Evolutionary conservation across 2,888 invertebrate genomes (phyloP).

Genomic region (Sminthurides aquaticus): DNA sequence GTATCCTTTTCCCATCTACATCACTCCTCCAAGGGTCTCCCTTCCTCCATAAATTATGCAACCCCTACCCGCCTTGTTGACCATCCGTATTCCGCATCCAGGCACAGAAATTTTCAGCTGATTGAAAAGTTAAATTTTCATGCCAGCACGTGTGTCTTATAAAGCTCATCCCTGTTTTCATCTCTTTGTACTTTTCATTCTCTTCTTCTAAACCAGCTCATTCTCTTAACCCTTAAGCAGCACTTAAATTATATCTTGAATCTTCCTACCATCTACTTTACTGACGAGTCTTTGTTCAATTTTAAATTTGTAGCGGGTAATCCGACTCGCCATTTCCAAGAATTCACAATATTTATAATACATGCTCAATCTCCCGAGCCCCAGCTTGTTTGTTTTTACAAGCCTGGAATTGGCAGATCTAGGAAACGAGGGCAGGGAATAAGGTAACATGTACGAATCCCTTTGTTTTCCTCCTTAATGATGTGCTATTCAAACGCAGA

Average conservation of each 20-base stretch:
- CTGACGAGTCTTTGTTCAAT: too few species aligned
- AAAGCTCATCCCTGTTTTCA: too few species aligned
- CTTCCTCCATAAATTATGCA: background rate
- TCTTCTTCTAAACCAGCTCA: too few species aligned
- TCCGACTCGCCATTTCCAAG: too few species aligned
- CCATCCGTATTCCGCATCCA: background rate
- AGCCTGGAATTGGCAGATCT: background rate
- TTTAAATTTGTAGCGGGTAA: too few species aligned
- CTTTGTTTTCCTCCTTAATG: background rate
- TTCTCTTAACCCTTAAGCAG: too few species aligned
- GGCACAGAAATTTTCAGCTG: background rate
- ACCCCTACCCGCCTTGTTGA: background rate
- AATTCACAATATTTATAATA: too few species aligned
- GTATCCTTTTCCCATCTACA: background rate
- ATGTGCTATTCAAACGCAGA: background rate
- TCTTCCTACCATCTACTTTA: too few species aligned
- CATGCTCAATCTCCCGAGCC: too few species aligned
- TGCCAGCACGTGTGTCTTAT: background rate
- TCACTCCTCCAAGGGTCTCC: background rate
- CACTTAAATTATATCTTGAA: too few species aligned
- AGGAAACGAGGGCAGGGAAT: background rate
- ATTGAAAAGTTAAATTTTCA: background rate
- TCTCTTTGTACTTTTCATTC: too few species aligned
- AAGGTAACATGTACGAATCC: background rate
- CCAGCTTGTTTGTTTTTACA: too few species aligned